Evolutionary conservation across 2,888 invertebrate genomes (phyloP).

Genomic region (Ectropis crepuscularia): DNA sequence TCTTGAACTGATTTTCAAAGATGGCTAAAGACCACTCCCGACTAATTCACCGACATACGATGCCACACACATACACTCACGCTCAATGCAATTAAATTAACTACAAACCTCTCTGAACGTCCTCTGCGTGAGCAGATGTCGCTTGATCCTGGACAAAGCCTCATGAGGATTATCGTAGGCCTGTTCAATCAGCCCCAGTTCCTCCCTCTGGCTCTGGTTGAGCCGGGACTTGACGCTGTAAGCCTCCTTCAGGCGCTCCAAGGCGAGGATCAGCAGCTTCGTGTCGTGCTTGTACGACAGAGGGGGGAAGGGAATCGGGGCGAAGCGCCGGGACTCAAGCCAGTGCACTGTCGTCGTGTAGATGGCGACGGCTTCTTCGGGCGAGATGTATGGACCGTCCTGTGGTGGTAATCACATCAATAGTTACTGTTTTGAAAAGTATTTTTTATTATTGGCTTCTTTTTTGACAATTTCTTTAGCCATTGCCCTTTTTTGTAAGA

Average conservation of each 20-base stretch:
- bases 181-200: slow-evolving; percentile 99
- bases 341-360: slow-evolving; percentile 99
- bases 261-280: slow-evolving; percentile 97
- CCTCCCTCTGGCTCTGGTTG: slow-evolving; percentile 99
- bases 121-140: slow-evolving; percentile 98
- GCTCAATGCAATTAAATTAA: background rate
- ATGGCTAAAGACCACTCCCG: too few relatives aligned
- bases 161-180: slow-evolving; percentile 99
- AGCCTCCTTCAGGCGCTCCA: slow-evolving; percentile 98
- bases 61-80: too few relatives aligned
- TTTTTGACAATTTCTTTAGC: too few relatives aligned
- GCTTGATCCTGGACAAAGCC: slow-evolving; percentile 98
- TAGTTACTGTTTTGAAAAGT: too few relatives aligned
- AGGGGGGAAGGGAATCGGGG: slow-evolving; percentile 99
- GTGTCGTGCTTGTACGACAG: slow-evolving; percentile 99
- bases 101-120: slow-evolving; percentile 97
- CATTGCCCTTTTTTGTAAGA: too few relatives aligned
- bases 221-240: slow-evolving; percentile 98
- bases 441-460: too few relatives aligned
- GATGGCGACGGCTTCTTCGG: slow-evolving; percentile 99
- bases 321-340: slow-evolving; percentile 99
- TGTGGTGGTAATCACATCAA: slow-evolving; percentile 48
- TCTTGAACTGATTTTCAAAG: too few relatives aligned
- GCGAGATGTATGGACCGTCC: slow-evolving; percentile 99
- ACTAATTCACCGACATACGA: too few relatives aligned